phyloP scores from a whole-genome alignment of 2,113 vertebrate genomes.

The Lagopus muta region DNA sequence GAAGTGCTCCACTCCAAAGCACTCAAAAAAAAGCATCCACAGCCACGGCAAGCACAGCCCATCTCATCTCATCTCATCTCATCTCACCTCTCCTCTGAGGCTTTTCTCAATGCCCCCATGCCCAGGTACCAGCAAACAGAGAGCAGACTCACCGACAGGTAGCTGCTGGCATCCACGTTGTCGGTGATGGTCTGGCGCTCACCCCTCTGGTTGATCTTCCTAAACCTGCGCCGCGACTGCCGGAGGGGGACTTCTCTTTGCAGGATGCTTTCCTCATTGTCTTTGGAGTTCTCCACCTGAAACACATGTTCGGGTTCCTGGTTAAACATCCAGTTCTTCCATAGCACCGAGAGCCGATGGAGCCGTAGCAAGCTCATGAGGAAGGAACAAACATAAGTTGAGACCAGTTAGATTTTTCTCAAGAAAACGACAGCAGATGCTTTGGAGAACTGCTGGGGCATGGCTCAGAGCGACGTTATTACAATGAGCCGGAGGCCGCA shows the following conservation, averaged over 20 bases:
- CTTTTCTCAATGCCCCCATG: not conserved
- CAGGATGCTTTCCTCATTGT: conserved; percentile 85
- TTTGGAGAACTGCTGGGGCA: not conserved
- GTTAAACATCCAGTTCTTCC: conserved; percentile 93
- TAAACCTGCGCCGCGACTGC: conserved; percentile 87
- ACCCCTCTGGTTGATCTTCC: conserved; percentile 88
- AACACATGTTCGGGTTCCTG: conserved; percentile 85
- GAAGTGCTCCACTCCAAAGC: not conserved
- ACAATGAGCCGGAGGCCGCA: conserved; percentile 71
- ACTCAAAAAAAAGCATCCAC: rapidly evolving
- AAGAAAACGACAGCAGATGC: not conserved
- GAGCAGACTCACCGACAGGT: conserved; percentile 82
- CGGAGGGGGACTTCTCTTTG: conserved; percentile 86
- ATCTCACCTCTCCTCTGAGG: not conserved
- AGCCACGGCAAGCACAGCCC: rapidly evolving
- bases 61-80: not conserved
- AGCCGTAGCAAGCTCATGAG: conserved; percentile 85
- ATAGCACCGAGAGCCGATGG: conserved; percentile 83
- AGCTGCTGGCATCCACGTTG: conserved; percentile 80
- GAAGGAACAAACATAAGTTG: conserved; percentile 39
- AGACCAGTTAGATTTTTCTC: not conserved
- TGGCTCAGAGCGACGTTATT: conserved; percentile 32
- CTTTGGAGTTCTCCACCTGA: conserved; percentile 95
- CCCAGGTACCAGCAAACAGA: rapidly evolving
- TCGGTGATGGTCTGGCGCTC: conserved; percentile 92